A percentile compares a stretch with the other conserved stretches of the same genome.
phyloP scores from a whole-genome alignment of 1,140 invertebrate species.

The Pantala flavescens region DNA sequence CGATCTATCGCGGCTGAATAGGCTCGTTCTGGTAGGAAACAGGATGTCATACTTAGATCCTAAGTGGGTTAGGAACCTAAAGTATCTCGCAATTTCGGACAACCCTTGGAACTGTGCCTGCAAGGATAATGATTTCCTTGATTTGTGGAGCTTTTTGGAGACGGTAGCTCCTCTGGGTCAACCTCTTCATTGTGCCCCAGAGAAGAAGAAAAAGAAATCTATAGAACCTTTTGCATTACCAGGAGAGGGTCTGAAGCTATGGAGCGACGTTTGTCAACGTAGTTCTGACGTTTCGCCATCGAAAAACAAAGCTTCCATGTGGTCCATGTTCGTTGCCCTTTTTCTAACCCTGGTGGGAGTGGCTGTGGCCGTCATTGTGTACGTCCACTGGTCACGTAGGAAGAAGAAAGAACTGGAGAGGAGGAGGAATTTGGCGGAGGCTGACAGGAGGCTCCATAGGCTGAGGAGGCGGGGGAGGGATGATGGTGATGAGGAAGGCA shows the following conservation, averaged over 20 bases:
- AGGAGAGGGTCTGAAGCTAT: background rate
- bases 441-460: background rate
- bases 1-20: too few species aligned
- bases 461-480: background rate
- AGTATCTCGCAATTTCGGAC: background rate
- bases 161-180: background rate
- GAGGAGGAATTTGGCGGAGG: background rate
- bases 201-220: background rate
- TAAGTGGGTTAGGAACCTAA: background rate
- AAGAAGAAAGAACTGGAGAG: background rate
- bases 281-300: background rate
- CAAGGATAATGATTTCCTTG: background rate
- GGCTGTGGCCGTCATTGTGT: background rate
- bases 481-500: background rate
- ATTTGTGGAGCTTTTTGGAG: background rate
- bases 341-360: background rate
- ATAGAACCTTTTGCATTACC: background rate
- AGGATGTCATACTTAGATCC: background rate
- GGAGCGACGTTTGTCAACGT: background rate
- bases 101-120: background rate
- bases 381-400: background rate
- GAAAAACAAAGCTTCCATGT: background rate
- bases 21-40: background rate
- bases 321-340: background rate
- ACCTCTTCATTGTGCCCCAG: background rate